A percentile compares a stretch with the other conserved stretches of the same genome.
Conservation (phyloP, 2,888 invertebrate genomes). For the Pristionchus mayeri region DNA sequence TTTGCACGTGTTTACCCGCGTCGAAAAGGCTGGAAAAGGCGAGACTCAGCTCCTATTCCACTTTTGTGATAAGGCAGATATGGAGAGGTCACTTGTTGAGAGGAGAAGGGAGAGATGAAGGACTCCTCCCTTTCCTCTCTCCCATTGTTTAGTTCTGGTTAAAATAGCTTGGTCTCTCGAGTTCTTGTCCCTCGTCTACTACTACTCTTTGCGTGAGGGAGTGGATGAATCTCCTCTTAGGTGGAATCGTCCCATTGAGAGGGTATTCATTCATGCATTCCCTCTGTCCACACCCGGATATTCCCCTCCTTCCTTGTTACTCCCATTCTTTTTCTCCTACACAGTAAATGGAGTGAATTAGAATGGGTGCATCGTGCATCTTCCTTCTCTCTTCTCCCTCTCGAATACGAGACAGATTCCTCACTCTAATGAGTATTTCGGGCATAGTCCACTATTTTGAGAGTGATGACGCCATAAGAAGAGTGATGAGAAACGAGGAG, state of each 20-base stretch:
- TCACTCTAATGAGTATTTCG: slow-evolving; percentile 35
- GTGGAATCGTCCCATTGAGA: neutral
- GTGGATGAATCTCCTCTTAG: too few species aligned
- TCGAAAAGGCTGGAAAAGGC: neutral
- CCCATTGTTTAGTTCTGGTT: slow-evolving; percentile 15
- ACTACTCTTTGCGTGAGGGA: neutral
- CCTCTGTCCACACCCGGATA: neutral
- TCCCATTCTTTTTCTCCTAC: neutral
- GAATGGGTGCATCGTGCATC: neutral
- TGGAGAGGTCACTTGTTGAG: neutral
- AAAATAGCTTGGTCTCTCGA: neutral
- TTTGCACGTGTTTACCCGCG: neutral
- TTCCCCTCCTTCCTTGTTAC: neutral
- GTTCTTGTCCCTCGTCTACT: neutral
- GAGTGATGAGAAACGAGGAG: neutral
- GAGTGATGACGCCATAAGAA: neutral
- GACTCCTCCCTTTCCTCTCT: neutral
- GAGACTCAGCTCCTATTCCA: slow-evolving; percentile 14
- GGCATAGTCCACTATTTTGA: slow-evolving; percentile 12
- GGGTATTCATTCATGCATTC: neutral
- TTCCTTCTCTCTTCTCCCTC: neutral
- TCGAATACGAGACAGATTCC: neutral
- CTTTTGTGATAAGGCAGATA: slow-evolving; percentile 17
- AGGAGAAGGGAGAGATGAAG: neutral
- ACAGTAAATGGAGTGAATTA: neutral